Conservation (phyloP, 2,113 vertebrate species). For the Nothobranchius furzeri region DNA sequence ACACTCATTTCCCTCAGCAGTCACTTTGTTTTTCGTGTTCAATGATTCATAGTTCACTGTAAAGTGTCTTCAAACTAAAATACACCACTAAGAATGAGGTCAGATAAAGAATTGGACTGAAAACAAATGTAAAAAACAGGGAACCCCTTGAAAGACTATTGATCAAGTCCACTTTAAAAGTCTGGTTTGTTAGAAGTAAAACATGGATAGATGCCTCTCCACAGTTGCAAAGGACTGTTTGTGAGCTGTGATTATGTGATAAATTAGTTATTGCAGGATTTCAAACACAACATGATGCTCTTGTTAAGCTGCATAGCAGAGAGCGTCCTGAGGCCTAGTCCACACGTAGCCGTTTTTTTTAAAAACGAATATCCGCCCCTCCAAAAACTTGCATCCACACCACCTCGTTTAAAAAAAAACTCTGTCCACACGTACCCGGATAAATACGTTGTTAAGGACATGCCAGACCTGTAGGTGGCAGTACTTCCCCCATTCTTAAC, state of each 20-base stretch:
- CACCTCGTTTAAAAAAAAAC: too few relatives aligned
- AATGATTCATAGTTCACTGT: background rate
- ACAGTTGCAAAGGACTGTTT: background rate
- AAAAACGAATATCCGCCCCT: too few relatives aligned
- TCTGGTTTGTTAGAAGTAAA: background rate
- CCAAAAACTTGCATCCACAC: too few relatives aligned
- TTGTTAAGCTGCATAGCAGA: constrained; percentile 9
- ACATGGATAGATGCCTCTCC: background rate
- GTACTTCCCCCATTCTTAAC: too few relatives aligned
- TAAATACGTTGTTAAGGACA: too few relatives aligned
- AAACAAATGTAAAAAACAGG: background rate
- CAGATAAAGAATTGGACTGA: background rate
- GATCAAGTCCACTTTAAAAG: background rate
- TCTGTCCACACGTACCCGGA: too few relatives aligned
- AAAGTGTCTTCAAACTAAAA: background rate
- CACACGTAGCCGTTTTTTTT: too few relatives aligned
- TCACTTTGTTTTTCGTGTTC: background rate
- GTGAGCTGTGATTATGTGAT: background rate
- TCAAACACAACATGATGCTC: constrained; percentile 17
- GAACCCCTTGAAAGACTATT: background rate
- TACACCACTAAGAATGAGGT: background rate
- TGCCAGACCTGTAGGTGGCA: too few relatives aligned
- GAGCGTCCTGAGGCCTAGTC: too few relatives aligned
- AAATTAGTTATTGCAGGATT: constrained; percentile 4
- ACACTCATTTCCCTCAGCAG: background rate